Evolutionary conservation across 2,888 invertebrate species (phyloP), one percentile per base, ranked within the genome.

Genomic region (Gasteruption jaculator): DNA sequence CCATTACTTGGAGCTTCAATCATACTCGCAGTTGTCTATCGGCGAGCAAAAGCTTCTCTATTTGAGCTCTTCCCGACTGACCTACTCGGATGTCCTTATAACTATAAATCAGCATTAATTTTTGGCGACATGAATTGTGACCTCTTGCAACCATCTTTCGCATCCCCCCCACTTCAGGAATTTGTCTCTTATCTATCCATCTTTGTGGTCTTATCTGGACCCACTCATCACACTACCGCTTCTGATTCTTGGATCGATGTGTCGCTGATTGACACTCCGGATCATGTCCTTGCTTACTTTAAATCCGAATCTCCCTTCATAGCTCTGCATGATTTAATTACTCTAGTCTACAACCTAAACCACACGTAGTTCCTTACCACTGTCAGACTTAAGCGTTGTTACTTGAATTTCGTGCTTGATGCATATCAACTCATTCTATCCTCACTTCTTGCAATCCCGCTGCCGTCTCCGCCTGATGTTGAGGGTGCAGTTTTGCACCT

Each of bases 201-300:
- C 2, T 8, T 15, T 10, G 16, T 38, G 2, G 20, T 29, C 1
- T 2, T 1, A 2, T 38, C 38, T 1, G 2, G 4, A 2, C 15
- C 36, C 1, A 36, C 36, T 7, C 12, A 24, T n/a, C 36, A 36
- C 6, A 18, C 36, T 2, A 2, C 11, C 2, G 10, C 10, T 11
- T 8, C n/a, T 1, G 16, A 36, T 4, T 26, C 36, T 1, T 26
- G 25, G 26, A 12, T 36, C 3, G 36, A 36, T n/a, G 36, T 36
- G 2, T 26, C 19, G 2, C 19, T 36, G 3, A 5, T 36, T 1
- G 26, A 36, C 21, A 5, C 11, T n/a, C 1, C 4, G 1, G 10
- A 10, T 5, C 18, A 31, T 4, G 5, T 14, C 2, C 1, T 2
- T 4, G 2, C 15, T 2, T 15, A 11, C 7, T 4, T 3, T 4